phyloP scores from a whole-genome alignment of 2,797 vertebrate species.

The Paedocypris micromegethes region DNA sequence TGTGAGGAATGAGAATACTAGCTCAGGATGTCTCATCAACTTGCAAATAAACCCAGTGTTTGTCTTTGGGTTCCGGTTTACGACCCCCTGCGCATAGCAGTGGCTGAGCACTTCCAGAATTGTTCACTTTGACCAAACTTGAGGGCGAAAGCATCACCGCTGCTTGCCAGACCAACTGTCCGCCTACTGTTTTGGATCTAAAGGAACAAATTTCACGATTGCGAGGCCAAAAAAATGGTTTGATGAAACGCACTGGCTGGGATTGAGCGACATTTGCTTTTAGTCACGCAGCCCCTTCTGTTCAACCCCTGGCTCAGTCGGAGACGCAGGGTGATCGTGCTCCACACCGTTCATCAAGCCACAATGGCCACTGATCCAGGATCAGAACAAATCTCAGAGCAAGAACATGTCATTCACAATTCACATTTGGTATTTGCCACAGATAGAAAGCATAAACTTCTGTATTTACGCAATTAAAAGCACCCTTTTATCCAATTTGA shows the following conservation, averaged over 20 bases:
- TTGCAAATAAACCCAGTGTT: neutral
- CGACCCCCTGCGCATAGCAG: slow-evolving; percentile 8
- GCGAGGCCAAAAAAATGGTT: slow-evolving; percentile 31
- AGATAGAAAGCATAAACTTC: too few species aligned
- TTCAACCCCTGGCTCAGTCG: slow-evolving; percentile 39
- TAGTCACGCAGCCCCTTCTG: slow-evolving; percentile 36
- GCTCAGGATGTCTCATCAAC: neutral
- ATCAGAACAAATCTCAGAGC: slow-evolving; percentile 3
- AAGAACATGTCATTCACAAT: too few species aligned
- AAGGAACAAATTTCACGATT: slow-evolving; percentile 34
- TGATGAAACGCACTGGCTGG: slow-evolving; percentile 26
- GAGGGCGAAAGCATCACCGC: slow-evolving; percentile 5
- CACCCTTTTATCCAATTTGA: too few species aligned
- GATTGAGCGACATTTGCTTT: slow-evolving; percentile 30
- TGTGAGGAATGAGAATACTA: too few species aligned
- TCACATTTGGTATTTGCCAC: too few species aligned
- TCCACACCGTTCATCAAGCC: slow-evolving; percentile 17
- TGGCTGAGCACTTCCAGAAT: neutral
- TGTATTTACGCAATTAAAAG: too few species aligned
- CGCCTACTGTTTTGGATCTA: slow-evolving; percentile 36
- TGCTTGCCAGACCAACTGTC: slow-evolving; percentile 36
- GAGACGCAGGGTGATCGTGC: slow-evolving; percentile 7
- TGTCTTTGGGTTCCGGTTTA: neutral
- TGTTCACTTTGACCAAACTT: slow-evolving; percentile 27
- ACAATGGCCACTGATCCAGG: slow-evolving; percentile 20